Evolutionary conservation across 2,888 invertebrate genomes (phyloP).

Genomic region (Beris morrisii): DNA sequence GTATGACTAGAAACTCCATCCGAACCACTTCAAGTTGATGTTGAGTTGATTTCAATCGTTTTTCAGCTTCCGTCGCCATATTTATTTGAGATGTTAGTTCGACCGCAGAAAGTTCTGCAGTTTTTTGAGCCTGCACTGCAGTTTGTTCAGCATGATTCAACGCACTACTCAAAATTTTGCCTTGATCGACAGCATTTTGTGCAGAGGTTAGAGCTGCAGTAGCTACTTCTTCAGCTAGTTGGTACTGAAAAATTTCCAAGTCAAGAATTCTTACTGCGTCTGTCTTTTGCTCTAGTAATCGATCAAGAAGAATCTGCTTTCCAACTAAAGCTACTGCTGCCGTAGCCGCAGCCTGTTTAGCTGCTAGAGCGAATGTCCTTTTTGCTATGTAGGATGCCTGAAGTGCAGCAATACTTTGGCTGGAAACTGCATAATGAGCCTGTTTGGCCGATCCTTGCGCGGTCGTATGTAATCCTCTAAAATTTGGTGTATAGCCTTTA

Average conservation of each 20-base stretch:
- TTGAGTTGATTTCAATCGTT: slow-evolving; percentile 63
- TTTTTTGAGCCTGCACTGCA: slow-evolving; percentile 68
- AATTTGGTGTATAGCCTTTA: too few relatives aligned
- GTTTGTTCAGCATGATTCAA: slow-evolving; percentile 66
- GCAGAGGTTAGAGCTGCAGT: slow-evolving; percentile 67
- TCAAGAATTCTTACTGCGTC: slow-evolving; percentile 70
- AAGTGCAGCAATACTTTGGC: slow-evolving; percentile 74
- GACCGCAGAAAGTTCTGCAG: slow-evolving; percentile 70
- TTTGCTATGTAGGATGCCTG: slow-evolving; percentile 80
- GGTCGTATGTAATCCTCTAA: slow-evolving; percentile 69
- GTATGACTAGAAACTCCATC: slow-evolving; percentile 71
- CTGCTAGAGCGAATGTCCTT: slow-evolving; percentile 76
- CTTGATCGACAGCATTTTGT: slow-evolving; percentile 69
- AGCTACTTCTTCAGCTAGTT: slow-evolving; percentile 69
- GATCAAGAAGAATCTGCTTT: slow-evolving; percentile 66
- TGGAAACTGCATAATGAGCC: slow-evolving; percentile 72
- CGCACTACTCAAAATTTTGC: slow-evolving; percentile 67
- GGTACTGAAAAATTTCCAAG: slow-evolving; percentile 70
- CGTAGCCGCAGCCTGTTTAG: slow-evolving; percentile 69
- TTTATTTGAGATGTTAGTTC: slow-evolving; percentile 72
- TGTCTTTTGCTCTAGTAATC: slow-evolving; percentile 73
- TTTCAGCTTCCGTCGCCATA: slow-evolving; percentile 73
- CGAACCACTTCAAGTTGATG: slow-evolving; percentile 68
- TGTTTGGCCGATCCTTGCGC: slow-evolving; percentile 76
- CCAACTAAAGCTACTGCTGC: slow-evolving; percentile 71